phyloP scores from a whole-genome alignment of 1,140 invertebrate species.

The Pectinophora gossypiella region DNA sequence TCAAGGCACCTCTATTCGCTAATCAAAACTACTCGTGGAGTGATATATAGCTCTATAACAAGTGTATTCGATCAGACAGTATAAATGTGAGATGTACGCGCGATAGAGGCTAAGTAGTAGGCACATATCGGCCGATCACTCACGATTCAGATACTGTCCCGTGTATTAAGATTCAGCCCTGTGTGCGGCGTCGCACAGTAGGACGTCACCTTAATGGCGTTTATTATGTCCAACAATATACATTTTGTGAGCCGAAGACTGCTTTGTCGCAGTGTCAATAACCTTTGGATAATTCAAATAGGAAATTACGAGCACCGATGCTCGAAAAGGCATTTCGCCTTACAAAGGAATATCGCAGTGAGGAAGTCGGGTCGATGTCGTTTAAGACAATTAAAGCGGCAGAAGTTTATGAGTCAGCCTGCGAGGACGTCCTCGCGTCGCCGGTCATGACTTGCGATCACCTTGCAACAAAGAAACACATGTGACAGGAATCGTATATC shows the following conservation, averaged over 20 bases:
- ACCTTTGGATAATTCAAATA: neutral
- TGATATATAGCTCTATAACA: no score
- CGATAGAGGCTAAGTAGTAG: neutral
- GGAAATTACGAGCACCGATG: neutral
- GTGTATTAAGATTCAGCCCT: constrained; percentile 1
- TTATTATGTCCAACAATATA: neutral
- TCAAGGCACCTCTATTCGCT: constrained; percentile 6
- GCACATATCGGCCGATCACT: constrained; percentile 1
- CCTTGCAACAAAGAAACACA: constrained; percentile 3
- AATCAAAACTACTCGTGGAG: neutral
- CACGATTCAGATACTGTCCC: neutral
- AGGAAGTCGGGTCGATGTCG: constrained; percentile 6
- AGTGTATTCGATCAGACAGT: neutral
- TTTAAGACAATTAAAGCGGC: constrained; percentile 12
- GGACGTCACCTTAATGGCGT: neutral
- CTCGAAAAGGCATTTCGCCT: constrained; percentile 2
- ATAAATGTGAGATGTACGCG: neutral
- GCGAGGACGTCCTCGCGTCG: neutral
- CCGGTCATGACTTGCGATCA: neutral
- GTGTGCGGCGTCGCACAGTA: neutral
- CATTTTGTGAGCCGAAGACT: neutral
- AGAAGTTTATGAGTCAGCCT: constrained; percentile 10
- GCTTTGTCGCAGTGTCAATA: neutral
- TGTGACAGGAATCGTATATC: neutral
- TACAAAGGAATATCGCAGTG: constrained; percentile 8